Percentiles rank a stretch among this genome's conserved stretches.
These are phyloP conservation scores for Dendrocincla tyrannina DNA, from an alignment of 2,797 vertebrate genomes.

Conservation along the genomic window DNA sequence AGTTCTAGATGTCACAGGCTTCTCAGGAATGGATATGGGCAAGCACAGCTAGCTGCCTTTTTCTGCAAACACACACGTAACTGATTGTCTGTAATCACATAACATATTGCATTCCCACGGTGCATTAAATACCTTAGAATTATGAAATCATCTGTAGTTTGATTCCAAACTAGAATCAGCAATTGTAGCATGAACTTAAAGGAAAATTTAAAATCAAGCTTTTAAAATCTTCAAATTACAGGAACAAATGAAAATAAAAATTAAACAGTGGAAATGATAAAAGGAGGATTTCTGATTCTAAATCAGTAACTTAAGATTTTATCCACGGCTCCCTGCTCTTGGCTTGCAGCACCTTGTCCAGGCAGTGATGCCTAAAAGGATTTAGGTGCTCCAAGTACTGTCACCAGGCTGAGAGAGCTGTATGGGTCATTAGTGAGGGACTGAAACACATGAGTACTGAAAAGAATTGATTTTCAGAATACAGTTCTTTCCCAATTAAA, in stretches of 20 bases:
- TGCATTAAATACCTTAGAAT: not conserved
- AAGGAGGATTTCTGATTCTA: not conserved
- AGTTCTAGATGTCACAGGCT: not conserved
- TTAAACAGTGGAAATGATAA: not conserved
- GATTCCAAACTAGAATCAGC: not conserved
- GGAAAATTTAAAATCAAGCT: not conserved
- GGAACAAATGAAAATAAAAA: not conserved
- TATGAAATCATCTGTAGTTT: not conserved
- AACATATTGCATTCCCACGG: not conserved
- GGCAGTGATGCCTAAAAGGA: not conserved
- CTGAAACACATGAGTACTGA: not conserved
- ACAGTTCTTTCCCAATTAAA: constrained; percentile 18
- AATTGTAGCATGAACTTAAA: not conserved
- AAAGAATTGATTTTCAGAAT: constrained; percentile 43
- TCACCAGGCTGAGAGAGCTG: not conserved
- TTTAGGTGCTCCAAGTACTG: not conserved
- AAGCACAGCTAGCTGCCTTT: not conserved
- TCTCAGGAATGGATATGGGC: not conserved
- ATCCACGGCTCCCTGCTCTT: not conserved
- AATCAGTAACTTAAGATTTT: not conserved
- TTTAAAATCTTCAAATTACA: not conserved
- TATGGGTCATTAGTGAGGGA: not conserved
- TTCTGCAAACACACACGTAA: not conserved
- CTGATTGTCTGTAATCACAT: not conserved
- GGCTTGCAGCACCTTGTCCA: not conserved